phyloP scores from a whole-genome alignment of 2,888 invertebrate species.

The Muschampia plurimacula region DNA sequence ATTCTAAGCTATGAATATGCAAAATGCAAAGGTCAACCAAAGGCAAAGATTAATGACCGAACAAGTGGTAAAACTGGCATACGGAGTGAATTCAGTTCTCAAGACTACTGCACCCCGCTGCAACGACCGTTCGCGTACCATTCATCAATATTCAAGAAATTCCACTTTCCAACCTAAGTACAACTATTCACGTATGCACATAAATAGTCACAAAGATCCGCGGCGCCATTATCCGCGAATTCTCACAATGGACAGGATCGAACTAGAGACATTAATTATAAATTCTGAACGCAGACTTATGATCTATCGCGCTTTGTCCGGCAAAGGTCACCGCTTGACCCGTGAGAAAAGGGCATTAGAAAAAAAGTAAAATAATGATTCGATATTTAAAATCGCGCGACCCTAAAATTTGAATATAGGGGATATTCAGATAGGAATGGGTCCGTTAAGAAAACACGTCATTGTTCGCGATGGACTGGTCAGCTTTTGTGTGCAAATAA shows the following conservation, averaged over 20 bases:
- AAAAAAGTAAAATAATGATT: conserved; percentile 61
- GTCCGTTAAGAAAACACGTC: conserved; percentile 75
- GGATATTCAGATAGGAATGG: conserved; percentile 50
- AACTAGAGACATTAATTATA: conserved; percentile 80
- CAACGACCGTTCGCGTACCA: conserved; percentile 46
- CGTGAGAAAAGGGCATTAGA: conserved; percentile 76
- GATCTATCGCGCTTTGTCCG: conserved; percentile 70
- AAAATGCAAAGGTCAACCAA: conserved; percentile 51
- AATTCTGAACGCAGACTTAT: conserved; percentile 72
- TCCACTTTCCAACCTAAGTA: conserved; percentile 74
- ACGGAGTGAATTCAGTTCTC: conserved; percentile 62
- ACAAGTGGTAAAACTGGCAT: conserved; percentile 61
- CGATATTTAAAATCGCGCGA: conserved; percentile 69
- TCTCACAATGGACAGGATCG: conserved; percentile 63
- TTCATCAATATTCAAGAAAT: conserved; percentile 83
- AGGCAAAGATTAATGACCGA: conserved; percentile 66
- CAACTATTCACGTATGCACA: conserved; percentile 62
- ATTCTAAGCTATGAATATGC: conserved; percentile 20
- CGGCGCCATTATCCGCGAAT: conserved; percentile 73
- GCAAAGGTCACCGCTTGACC: conserved; percentile 81
- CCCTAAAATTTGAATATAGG: conserved; percentile 85
- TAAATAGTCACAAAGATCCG: conserved; percentile 68
- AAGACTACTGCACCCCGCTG: conserved; percentile 54
- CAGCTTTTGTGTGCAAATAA: conserved; percentile 71
- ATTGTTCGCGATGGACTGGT: conserved; percentile 62